Conservation (phyloP, 2,113 vertebrate species). For the Apodemus speciosus region DNA sequence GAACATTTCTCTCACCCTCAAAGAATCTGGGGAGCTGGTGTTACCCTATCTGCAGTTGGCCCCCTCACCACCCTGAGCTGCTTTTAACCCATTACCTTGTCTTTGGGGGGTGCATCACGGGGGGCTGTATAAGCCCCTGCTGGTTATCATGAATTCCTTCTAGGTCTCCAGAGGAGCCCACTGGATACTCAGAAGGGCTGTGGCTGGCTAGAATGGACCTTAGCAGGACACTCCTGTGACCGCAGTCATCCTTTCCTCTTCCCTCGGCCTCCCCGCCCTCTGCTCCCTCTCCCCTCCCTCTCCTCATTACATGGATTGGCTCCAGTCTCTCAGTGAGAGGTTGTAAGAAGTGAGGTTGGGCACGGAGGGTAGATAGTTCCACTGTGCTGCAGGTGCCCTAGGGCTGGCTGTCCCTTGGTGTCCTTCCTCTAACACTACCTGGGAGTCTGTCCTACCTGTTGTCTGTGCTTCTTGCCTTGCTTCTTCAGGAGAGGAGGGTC, state of each 20-base stretch:
- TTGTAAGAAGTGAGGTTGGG: not conserved
- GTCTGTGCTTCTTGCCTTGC: not conserved
- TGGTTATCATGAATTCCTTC: not conserved
- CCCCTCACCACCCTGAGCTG: fast-evolving
- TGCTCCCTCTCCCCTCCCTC: fast-evolving
- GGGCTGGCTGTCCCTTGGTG: not conserved
- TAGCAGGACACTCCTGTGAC: not conserved
- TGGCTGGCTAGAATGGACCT: too few species aligned
- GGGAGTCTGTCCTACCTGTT: not conserved
- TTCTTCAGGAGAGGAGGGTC: slow-evolving; percentile 70
- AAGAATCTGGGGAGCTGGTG: not conserved
- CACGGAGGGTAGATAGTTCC: not conserved
- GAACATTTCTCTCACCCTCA: not conserved
- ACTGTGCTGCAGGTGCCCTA: too few species aligned
- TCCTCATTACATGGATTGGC: not conserved
- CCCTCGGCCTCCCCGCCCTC: too few species aligned
- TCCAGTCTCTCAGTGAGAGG: not conserved
- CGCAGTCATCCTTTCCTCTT: too few species aligned
- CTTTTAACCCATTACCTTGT: fast-evolving
- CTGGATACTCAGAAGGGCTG: not conserved
- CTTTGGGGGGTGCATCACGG: too few species aligned
- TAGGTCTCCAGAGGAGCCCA: too few species aligned
- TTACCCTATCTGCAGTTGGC: fast-evolving
- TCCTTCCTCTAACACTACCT: not conserved
- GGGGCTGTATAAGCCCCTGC: not conserved